phyloP scores from a whole-genome alignment of 2,888 invertebrate species.

The Drosophila lacicola region DNA sequence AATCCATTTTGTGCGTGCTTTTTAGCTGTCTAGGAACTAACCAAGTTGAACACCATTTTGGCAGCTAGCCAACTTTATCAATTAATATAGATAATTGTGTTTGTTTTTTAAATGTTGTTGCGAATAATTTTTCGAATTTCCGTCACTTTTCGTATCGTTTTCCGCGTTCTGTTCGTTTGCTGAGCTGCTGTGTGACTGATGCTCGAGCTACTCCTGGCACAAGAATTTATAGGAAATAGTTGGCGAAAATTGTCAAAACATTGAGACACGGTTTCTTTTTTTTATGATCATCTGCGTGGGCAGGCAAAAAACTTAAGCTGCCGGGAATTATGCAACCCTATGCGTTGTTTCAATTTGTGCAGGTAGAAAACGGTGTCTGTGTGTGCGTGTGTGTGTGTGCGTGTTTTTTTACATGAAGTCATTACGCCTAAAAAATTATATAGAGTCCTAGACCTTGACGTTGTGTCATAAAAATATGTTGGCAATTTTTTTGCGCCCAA shows the following conservation, averaged over 20 bases:
- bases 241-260: conserved; percentile 19
- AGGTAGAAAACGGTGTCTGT: conserved; percentile 54
- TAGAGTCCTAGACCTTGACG: conserved; percentile 68
- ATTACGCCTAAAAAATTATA: conserved; percentile 69
- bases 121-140: conserved; percentile 16
- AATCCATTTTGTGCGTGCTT: conserved; percentile 51
- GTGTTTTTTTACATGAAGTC: conserved; percentile 65
- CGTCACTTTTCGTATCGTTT: conserved; percentile 33
- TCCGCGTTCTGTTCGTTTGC: conserved; percentile 57
- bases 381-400: conserved; percentile 6
- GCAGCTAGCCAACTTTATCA: conserved; percentile 42
- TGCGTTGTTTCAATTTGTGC: conserved; percentile 50
- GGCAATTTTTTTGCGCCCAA: conserved; percentile 50
- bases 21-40: conserved; percentile 38
- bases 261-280: conserved; percentile 39
- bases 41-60: conserved; percentile 74
- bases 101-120: conserved; percentile 4
- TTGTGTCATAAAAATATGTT: conserved; percentile 64
- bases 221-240: conserved; percentile 57
- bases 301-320: conserved; percentile 73
- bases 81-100: conserved; percentile 12
- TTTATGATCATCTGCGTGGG: conserved; percentile 65
- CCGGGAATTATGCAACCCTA: conserved; percentile 80
- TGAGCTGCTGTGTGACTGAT: conserved; percentile 67
- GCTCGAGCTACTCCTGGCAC: conserved; percentile 8